Evolutionary conservation across 2,888 invertebrate genomes (phyloP).

Genomic region (Hypomecis punctinalis): DNA sequence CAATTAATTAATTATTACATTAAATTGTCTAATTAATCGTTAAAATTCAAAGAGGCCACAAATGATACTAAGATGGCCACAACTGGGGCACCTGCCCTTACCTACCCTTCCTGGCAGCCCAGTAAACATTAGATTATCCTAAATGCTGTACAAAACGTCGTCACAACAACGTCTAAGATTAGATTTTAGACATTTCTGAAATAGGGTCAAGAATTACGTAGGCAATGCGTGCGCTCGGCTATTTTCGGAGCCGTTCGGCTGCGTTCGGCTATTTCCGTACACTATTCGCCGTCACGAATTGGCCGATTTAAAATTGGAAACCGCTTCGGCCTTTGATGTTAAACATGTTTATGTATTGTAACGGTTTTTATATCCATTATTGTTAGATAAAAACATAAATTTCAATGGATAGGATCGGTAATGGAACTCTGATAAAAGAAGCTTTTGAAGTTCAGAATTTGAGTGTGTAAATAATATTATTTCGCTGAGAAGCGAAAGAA

Average conservation of each 20-base stretch:
- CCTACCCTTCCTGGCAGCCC: no score
- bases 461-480: constrained; percentile 1
- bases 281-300: constrained; percentile 53
- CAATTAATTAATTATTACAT: no score
- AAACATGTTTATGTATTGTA: constrained; percentile 60
- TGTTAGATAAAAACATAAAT: constrained; percentile 11
- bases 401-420: constrained; percentile 15
- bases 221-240: constrained; percentile 65
- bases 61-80: no score
- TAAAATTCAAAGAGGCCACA: no score
- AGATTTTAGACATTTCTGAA: constrained; percentile 73
- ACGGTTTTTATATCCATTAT: constrained; percentile 40
- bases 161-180: constrained; percentile 41
- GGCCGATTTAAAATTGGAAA: constrained; percentile 72
- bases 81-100: no score
- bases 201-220: constrained; percentile 82
- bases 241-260: constrained; percentile 68
- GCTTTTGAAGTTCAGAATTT: constrained; percentile 7
- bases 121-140: background rate
- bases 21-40: no score
- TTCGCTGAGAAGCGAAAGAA: constrained; percentile 1
- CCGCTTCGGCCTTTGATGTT: constrained; percentile 71
- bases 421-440: constrained; percentile 14
- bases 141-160: constrained; percentile 1
- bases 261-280: constrained; percentile 66